A percentile compares a stretch with the other conserved stretches of the same genome.
phyloP scores from a whole-genome alignment of 1,140 invertebrate genomes.

The Apolygus lucorum region DNA sequence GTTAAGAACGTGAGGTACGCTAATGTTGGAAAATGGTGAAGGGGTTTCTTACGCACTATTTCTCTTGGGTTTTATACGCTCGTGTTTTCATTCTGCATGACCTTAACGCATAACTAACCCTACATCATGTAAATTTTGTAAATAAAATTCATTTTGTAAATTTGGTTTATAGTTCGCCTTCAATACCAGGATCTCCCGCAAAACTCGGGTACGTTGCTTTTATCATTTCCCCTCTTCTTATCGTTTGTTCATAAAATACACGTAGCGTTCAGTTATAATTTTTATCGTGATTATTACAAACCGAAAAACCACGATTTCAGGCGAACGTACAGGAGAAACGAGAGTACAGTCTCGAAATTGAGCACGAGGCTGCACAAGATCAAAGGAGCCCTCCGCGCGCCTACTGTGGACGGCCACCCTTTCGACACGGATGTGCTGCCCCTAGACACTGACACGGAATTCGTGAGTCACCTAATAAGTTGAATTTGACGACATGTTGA shows the following conservation, averaged over 20 bases:
- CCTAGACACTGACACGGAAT: slow-evolving; percentile 33
- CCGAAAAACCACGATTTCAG: too few species aligned
- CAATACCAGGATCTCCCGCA: slow-evolving; percentile 34
- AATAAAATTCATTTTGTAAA: neutral
- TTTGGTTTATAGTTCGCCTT: slow-evolving; percentile 33
- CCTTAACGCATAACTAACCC: too few species aligned
- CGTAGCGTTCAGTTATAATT: neutral
- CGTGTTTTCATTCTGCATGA: too few species aligned
- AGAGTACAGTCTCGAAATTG: slow-evolving; percentile 39
- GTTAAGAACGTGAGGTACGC: too few species aligned
- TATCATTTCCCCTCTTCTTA: slow-evolving; percentile 1
- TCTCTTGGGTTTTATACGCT: too few species aligned
- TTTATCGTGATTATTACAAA: neutral
- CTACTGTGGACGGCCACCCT: slow-evolving; percentile 40
- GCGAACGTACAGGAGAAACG: slow-evolving; percentile 34
- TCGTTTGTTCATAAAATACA: neutral
- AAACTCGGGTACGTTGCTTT: slow-evolving; percentile 32
- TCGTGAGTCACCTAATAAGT: too few species aligned
- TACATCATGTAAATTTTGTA: too few species aligned
- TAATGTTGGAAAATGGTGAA: too few species aligned
- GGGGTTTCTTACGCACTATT: too few species aligned
- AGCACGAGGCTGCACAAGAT: slow-evolving; percentile 42
- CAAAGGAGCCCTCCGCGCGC: slow-evolving; percentile 40
- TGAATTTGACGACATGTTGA: too few species aligned
- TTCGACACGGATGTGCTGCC: slow-evolving; percentile 31